These are phyloP conservation scores for Ascaphus truei DNA, from an alignment of 2,113 vertebrate genomes.

Conservation along the genomic window DNA sequence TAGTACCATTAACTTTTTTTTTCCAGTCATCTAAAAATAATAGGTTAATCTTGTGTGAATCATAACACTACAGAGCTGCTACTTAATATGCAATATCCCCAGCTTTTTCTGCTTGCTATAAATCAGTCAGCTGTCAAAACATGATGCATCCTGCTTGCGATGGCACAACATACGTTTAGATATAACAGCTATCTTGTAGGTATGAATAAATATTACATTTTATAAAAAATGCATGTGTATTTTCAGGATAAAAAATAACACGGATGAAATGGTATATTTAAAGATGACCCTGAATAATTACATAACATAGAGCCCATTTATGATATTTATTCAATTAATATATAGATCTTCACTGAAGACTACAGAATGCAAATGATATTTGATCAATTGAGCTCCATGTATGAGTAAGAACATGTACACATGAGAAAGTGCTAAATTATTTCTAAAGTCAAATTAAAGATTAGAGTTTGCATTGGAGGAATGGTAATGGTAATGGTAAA, in stretches of 20 bases:
- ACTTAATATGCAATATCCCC: not conserved
- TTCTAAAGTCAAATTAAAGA: not conserved
- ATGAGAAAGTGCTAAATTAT: not conserved
- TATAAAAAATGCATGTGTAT: not conserved
- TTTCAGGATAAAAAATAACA: too few species aligned
- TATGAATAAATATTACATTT: slow-evolving; percentile 2
- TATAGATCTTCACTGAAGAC: too few species aligned
- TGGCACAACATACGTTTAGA: not conserved
- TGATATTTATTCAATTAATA: too few species aligned
- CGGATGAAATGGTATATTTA: too few species aligned
- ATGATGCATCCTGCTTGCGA: not conserved
- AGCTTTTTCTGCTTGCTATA: not conserved
- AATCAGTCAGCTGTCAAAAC: slow-evolving; percentile 1
- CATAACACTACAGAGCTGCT: not conserved
- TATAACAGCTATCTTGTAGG: not conserved
- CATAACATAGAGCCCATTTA: too few species aligned
- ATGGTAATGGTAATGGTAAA: not conserved
- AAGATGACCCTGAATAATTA: too few species aligned
- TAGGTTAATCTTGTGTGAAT: not conserved
- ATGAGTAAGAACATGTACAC: not conserved
- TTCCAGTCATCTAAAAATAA: too few species aligned
- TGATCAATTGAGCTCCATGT: too few species aligned
- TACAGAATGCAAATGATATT: too few species aligned
- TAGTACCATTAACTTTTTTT: too few species aligned
- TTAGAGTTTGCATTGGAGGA: not conserved